Base-by-base conservation (phyloP, 2,888 invertebrate species). In the Acronicta alni region DNA sequence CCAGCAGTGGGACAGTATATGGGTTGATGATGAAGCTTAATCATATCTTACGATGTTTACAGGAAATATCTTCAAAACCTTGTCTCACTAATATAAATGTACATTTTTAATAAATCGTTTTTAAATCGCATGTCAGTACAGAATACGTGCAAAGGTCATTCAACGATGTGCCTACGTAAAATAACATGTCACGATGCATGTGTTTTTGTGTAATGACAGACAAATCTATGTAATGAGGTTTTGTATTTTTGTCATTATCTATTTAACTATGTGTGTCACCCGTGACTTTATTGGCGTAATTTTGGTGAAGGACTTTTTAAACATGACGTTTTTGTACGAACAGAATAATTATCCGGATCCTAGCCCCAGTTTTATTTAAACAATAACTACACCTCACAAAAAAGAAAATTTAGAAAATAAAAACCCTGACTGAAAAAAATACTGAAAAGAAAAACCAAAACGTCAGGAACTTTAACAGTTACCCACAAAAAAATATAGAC, bases 121-220 rank as follows among this genome's bases (percentile, higher is more conserved):
- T 37, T 58, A 47, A 30, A 70, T 56, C 35, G 8, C 41, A 47
- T 9, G 16, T 26, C 41, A 18, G 15, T 62, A 63, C 62, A 58
- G 61, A 72, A 75, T 75, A 71, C 49, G 67, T n/a, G 14, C 54
- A 57, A 39, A 66, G 75, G 75, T 66, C 61, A 42, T 61, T 69
- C 57, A 65, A 70, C 71, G 71, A 9, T 15, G 38, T 37, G 32
- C n/a, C n/a, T 17, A 61, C 39, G 35, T 45, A 44, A 59, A 75
- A 65, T 65, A 46, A 37, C 17, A 51, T 42, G 41, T 57, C 20
- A 18, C 49, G 54, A 60, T 69, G 59, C 54, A 57, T 38, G 42
- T 46, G 8, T 42, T 41, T 30, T 20, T 15, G n/a, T 17, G 17
- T 54, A 59, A 52, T 61, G 15, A 9, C 9, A 17, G 61, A 35